These are phyloP conservation scores for Acanthosoma haemorrhoidale DNA, from an alignment of 2,888 invertebrate genomes.

Conservation along the genomic window DNA sequence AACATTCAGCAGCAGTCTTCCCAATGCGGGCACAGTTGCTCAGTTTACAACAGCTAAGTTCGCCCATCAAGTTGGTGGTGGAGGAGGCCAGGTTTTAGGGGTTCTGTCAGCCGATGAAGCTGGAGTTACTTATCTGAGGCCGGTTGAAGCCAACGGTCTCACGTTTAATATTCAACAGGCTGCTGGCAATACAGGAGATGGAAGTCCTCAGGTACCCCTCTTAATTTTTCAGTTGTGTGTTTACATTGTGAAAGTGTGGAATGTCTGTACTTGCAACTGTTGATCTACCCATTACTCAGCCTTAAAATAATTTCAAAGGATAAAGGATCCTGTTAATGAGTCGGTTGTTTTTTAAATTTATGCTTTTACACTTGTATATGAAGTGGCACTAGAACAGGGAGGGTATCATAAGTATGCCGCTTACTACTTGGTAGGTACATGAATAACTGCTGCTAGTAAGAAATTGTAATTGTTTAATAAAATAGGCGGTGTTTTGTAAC, in stretches of 20 bases:
- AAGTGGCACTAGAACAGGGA: too few species aligned
- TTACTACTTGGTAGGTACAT: too few species aligned
- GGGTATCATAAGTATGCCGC: too few species aligned
- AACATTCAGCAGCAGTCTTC: constrained; percentile 57
- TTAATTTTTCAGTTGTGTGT: neutral
- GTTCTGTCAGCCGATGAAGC: constrained; percentile 64
- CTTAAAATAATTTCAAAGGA: neutral
- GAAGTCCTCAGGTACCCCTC: constrained; percentile 38
- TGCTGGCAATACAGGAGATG: constrained; percentile 41
- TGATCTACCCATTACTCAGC: neutral
- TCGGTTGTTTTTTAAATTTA: neutral
- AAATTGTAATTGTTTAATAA: too few species aligned
- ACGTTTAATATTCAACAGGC: constrained; percentile 43
- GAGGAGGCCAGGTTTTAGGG: constrained; percentile 56
- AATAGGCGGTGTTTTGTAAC: too few species aligned
- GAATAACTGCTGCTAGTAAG: too few species aligned
- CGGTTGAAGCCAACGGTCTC: constrained; percentile 53
- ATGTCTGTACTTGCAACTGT: neutral
- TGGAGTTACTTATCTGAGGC: constrained; percentile 68
- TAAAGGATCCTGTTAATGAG: neutral
- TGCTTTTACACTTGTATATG: neutral
- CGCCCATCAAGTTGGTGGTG: constrained; percentile 45
- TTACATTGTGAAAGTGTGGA: neutral
- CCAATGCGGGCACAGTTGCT: constrained; percentile 52
- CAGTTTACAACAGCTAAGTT: constrained; percentile 61